Evolutionary conservation across 2,113 vertebrate species (phyloP).

Genomic region (Strix uralensis): DNA sequence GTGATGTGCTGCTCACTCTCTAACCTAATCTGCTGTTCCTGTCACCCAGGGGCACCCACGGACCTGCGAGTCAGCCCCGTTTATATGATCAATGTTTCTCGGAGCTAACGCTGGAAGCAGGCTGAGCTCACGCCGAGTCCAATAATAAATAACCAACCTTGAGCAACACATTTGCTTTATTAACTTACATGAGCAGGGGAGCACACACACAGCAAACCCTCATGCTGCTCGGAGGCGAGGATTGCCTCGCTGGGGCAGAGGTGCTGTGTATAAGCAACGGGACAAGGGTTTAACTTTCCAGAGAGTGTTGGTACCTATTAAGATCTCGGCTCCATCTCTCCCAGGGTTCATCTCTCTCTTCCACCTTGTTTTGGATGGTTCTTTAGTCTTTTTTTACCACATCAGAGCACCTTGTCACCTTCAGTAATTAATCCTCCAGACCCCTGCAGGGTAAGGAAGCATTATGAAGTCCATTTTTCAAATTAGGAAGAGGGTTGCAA

Average conservation of each 20-base stretch:
- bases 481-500: background rate
- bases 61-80: background rate
- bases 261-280: background rate
- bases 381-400: background rate
- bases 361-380: background rate
- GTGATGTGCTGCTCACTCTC: background rate
- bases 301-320: too few species aligned
- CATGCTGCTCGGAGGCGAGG: accelerated
- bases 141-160: background rate
- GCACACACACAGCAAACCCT: background rate
- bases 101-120: background rate
- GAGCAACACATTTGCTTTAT: background rate
- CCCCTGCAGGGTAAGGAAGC: background rate
- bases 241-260: background rate
- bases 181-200: background rate
- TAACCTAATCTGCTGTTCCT: background rate
- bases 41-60: background rate
- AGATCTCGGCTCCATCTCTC: background rate
- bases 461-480: background rate
- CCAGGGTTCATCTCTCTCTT: background rate
- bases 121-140: background rate
- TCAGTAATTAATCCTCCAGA: background rate
- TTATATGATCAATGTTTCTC: background rate
- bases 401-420: background rate
- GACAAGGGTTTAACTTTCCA: background rate